Evolutionary conservation across 2,797 vertebrate genomes (phyloP).

Genomic region (Sebastes umbrosus): DNA sequence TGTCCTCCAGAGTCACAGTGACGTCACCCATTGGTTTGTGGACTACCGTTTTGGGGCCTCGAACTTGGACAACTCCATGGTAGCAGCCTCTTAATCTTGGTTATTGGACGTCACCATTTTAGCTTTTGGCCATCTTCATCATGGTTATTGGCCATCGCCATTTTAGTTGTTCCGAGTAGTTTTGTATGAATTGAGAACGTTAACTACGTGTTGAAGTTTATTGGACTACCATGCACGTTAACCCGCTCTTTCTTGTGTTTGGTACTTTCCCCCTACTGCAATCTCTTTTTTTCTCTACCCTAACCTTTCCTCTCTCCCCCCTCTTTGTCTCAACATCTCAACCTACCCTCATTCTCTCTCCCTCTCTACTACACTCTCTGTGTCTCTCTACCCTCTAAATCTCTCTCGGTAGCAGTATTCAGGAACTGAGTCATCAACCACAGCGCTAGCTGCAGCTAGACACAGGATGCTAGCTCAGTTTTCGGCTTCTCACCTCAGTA

Average conservation of each 20-base stretch:
- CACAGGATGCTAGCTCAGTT: slow-evolving; percentile 46
- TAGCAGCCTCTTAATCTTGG: no score
- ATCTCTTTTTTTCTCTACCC: background rate
- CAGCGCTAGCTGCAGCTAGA: background rate
- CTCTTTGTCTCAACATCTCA: background rate
- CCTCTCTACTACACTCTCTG: background rate
- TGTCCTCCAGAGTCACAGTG: no score
- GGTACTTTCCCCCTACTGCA: background rate
- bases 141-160: fast-evolving
- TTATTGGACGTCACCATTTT: no score
- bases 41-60: no score
- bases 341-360: background rate
- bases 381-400: background rate
- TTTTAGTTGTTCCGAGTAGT: no score
- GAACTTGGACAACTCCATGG: no score
- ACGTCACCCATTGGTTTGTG: no score
- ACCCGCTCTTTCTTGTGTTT: background rate
- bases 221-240: no score
- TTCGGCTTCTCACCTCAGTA: background rate
- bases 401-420: slow-evolving; percentile 13
- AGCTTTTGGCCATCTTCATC: no score
- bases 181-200: no score
- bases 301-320: background rate
- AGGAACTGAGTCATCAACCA: slow-evolving; percentile 63
- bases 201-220: no score